phyloP scores from a whole-genome alignment of 2,113 vertebrate species.

The Oxyruncus cristatus region DNA sequence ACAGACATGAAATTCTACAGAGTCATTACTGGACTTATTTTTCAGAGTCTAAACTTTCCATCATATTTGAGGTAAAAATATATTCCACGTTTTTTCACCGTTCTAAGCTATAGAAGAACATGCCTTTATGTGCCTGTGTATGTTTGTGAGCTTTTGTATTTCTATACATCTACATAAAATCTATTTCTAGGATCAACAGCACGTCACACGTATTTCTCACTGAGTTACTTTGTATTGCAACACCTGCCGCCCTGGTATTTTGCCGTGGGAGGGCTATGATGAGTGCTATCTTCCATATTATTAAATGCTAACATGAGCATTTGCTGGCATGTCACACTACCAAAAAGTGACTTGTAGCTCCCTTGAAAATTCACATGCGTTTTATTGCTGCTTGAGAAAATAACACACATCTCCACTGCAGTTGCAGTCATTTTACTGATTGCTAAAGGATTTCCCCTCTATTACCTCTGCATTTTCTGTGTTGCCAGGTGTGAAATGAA shows the following conservation, averaged over 20 bases:
- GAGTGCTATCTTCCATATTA: not conserved
- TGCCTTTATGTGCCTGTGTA: not conserved
- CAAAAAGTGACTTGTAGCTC: conserved; percentile 44
- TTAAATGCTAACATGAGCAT: conserved; percentile 14
- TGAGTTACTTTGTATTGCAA: not conserved
- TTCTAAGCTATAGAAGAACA: not conserved
- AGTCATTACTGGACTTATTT: not conserved
- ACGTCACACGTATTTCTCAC: not conserved
- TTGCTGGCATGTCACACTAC: not conserved
- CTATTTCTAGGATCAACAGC: not conserved
- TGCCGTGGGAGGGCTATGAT: not conserved
- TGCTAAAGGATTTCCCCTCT: conserved; percentile 45
- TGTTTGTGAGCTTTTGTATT: not conserved
- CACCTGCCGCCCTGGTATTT: not conserved
- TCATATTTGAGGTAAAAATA: not conserved
- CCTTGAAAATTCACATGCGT: conserved; percentile 1
- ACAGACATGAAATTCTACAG: not conserved
- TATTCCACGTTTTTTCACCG: not conserved
- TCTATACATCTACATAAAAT: not conserved
- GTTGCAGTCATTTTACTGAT: conserved; percentile 39
- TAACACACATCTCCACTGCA: not conserved
- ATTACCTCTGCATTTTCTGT: conserved; percentile 58
- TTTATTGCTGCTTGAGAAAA: conserved; percentile 53
- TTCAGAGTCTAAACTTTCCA: not conserved
- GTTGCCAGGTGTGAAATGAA: conserved; percentile 67